Percentiles rank a stretch among this genome's conserved stretches.
Evolutionary conservation across 2,888 invertebrate species (phyloP).

Genomic region (Electrophaes corylata): DNA sequence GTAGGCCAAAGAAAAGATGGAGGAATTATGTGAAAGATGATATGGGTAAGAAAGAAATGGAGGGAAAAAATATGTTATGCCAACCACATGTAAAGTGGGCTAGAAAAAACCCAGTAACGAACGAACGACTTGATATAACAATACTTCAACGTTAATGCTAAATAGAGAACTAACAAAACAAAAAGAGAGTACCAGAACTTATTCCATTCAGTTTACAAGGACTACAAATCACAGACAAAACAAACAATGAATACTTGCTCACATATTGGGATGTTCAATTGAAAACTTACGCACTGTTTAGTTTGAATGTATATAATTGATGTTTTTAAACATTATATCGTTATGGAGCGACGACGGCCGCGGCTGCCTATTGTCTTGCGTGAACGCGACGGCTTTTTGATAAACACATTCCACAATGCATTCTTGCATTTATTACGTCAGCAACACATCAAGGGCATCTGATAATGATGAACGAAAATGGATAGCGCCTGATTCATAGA

Average conservation of each 20-base stretch:
- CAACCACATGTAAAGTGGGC: too few species aligned
- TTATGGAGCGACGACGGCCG: conserved; percentile 31
- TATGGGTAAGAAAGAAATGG: too few species aligned
- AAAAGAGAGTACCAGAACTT: not conserved
- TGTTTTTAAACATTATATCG: conserved; percentile 52
- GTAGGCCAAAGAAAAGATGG: too few species aligned
- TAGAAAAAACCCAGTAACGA: too few species aligned
- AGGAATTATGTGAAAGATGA: too few species aligned
- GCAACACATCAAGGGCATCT: conserved; percentile 52
- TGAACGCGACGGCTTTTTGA: conserved; percentile 48
- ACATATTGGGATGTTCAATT: not conserved
- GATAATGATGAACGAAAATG: conserved; percentile 39
- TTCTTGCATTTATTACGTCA: conserved; percentile 47
- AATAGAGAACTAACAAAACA: too few species aligned
- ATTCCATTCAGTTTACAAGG: not conserved
- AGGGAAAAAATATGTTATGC: too few species aligned
- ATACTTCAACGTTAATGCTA: too few species aligned
- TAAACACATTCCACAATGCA: conserved; percentile 58
- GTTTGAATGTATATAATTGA: conserved; percentile 14
- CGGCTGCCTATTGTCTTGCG: conserved; percentile 49
- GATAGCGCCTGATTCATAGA: conserved; percentile 28
- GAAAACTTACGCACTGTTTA: conserved; percentile 8
- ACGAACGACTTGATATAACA: too few species aligned
- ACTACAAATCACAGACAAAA: not conserved
- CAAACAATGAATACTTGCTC: not conserved